Conservation (phyloP, 2,797 vertebrate species). For the Nannoperca obscura region DNA sequence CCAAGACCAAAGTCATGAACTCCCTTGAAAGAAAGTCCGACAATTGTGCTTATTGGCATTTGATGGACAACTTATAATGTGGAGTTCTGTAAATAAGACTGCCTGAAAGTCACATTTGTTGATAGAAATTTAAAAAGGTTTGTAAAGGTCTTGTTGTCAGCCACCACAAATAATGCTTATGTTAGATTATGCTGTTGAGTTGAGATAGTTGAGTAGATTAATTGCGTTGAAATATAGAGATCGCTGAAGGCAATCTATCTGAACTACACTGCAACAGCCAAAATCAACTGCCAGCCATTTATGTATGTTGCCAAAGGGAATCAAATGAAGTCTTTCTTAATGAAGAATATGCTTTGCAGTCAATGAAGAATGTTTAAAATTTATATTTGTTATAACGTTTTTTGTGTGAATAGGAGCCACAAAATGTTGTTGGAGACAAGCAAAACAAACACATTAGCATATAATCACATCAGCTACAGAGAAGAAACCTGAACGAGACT, state of each 20-base stretch:
- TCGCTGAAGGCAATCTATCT: constrained; percentile 34
- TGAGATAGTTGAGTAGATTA: constrained; percentile 41
- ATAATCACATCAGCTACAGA: constrained; percentile 14
- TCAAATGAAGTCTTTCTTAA: constrained; percentile 47
- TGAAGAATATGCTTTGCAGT: constrained; percentile 23
- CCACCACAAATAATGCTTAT: constrained; percentile 26
- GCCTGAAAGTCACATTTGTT: constrained; percentile 20
- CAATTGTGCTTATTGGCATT: constrained; percentile 3
- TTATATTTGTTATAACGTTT: constrained; percentile 15
- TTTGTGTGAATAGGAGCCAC: neutral
- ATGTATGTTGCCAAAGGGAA: constrained; percentile 72
- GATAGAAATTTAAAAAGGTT: constrained; percentile 29
- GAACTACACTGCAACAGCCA: constrained; percentile 54
- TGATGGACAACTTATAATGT: constrained; percentile 11
- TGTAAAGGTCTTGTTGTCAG: constrained; percentile 26
- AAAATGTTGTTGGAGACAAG: constrained; percentile 6
- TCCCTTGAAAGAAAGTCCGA: constrained; percentile 18
- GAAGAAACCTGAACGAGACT: neutral
- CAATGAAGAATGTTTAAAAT: constrained; percentile 25
- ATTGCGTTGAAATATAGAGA: constrained; percentile 35
- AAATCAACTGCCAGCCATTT: constrained; percentile 61
- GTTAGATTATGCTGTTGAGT: constrained; percentile 28
- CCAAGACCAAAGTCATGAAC: constrained; percentile 42
- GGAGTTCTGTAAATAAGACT: constrained; percentile 46
- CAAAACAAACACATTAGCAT: constrained; percentile 17